Percentiles rank a stretch among this genome's conserved stretches.
Evolutionary conservation across 1,140 invertebrate species (phyloP).

Genomic region (Psilanteris sp.): DNA sequence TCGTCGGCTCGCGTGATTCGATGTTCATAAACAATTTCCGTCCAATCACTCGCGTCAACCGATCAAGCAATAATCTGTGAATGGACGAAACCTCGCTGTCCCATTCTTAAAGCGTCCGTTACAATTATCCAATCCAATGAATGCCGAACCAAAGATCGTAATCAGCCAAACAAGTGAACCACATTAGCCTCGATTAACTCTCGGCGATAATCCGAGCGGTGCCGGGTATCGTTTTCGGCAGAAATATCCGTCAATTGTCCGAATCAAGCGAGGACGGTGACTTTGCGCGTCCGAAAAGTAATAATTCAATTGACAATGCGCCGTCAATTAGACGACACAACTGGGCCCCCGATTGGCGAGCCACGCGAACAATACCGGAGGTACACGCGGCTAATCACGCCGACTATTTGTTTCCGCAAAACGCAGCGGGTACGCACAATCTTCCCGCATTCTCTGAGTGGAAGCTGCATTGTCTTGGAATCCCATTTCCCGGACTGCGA

Average conservation of each 20-base stretch:
- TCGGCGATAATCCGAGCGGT: constrained; percentile 6
- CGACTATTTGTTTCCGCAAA: constrained; percentile 65
- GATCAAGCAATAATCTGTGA: constrained; percentile 8
- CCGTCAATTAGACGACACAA: constrained; percentile 48
- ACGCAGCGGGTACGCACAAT: constrained; percentile 64
- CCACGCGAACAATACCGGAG: constrained; percentile 37
- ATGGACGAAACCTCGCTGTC: background rate
- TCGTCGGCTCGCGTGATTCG: too few species aligned
- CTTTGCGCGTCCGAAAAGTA: constrained; percentile 47
- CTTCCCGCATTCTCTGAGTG: constrained; percentile 63
- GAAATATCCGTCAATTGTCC: constrained; percentile 23
- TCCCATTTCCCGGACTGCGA: constrained; percentile 61
- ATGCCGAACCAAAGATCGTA: constrained; percentile 21
- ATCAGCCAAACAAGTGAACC: constrained; percentile 33
- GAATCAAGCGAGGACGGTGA: constrained; percentile 8
- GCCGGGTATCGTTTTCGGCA: constrained; percentile 23
- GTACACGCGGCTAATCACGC: constrained; percentile 54
- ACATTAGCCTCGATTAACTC: constrained; percentile 25
- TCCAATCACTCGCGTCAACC: too few species aligned
- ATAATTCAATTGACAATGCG: constrained; percentile 60
- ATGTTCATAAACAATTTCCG: background rate
- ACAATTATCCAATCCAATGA: constrained; percentile 20
- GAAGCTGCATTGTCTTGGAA: constrained; percentile 64
- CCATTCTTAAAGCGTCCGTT: constrained; percentile 2
- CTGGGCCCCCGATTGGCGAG: constrained; percentile 28